phyloP scores from a whole-genome alignment of 2,888 invertebrate genomes.

The Apoderus coryli region DNA sequence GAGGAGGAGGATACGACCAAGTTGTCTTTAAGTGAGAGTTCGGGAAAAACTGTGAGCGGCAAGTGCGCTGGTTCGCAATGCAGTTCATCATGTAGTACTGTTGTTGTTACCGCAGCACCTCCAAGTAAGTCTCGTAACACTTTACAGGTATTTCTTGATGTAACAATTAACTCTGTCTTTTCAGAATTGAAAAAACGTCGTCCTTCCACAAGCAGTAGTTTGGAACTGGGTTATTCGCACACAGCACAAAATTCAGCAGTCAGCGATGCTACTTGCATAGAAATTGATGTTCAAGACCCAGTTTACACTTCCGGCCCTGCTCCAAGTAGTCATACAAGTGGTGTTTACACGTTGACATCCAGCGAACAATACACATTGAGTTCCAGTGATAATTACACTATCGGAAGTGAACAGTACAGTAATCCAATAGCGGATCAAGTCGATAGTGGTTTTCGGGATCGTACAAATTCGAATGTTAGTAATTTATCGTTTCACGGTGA shows the following conservation, averaged over 20 bases:
- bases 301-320: constrained; percentile 45
- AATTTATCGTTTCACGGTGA: constrained; percentile 74
- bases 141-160: background rate
- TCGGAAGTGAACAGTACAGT: constrained; percentile 26
- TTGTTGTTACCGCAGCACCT: constrained; percentile 50
- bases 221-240: constrained; percentile 74
- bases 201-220: constrained; percentile 64
- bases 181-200: constrained; percentile 39
- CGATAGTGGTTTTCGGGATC: constrained; percentile 42
- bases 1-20: constrained; percentile 27
- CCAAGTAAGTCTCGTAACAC: constrained; percentile 28
- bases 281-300: constrained; percentile 39
- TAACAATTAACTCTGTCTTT: constrained; percentile 10
- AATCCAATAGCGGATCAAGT: constrained; percentile 30
- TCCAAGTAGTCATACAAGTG: constrained; percentile 71
- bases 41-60: constrained; percentile 38
- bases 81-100: constrained; percentile 76
- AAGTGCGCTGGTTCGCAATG: constrained; percentile 67
- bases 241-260: constrained; percentile 74
- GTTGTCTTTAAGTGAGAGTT: constrained; percentile 41
- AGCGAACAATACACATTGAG: constrained; percentile 36
- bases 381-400: constrained; percentile 27
- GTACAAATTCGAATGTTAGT: constrained; percentile 68
- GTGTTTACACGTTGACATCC: constrained; percentile 69
- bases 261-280: constrained; percentile 56